Evolutionary conservation across 2,113 vertebrate species (phyloP), one percentile per base, ranked within the genome.

Genomic region (Laticauda laticaudata): DNA sequence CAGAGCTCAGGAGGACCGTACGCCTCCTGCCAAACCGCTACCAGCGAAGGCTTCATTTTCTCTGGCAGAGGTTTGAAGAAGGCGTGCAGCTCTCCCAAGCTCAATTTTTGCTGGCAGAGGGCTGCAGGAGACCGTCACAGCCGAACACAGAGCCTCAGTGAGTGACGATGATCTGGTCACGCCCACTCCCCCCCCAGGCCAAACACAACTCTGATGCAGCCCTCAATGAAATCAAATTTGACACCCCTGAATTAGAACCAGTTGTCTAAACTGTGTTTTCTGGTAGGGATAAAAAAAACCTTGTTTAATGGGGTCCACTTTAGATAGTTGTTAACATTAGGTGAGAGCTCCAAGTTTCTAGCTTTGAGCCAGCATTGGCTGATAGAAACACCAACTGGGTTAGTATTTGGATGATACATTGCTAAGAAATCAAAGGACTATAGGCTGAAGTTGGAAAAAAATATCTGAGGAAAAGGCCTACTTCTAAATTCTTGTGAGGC

Each of bases 231-330:
- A 53, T 53, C 11, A 11, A 53, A 11, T 53, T 53, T 53, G 51
- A 53, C 51, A 53, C 51, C 51, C 51, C 51, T 53, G 11, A 53
- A 53, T 53, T 53, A 93, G 88, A 92, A 55, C 55, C n/a, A 57
- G 81, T 43, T 51, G 14, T 53, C 59, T 90, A 85, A 93, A 59
- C 91, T 91, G 3, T 61, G 48, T 57, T 93, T 81, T 43, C 56
- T 29, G 94, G 95, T 81, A 21, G 93, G 94, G 92, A 94, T 94
- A 87, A 91, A 39, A 18, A 48, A 48, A 81, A 75, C 26, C 92
- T 59, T 88, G 93, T 95, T 94, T 96, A 86, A 94, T 88, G 43
- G 87, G 93, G 91, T 90, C 95, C 94, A 90, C 94, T 95, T 95
- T 95, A 61, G 24, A 61, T 61, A 10, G 10, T 61, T 26, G 56